Conservation (phyloP, 2,888 invertebrate genomes). For the Cryptus armator region DNA sequence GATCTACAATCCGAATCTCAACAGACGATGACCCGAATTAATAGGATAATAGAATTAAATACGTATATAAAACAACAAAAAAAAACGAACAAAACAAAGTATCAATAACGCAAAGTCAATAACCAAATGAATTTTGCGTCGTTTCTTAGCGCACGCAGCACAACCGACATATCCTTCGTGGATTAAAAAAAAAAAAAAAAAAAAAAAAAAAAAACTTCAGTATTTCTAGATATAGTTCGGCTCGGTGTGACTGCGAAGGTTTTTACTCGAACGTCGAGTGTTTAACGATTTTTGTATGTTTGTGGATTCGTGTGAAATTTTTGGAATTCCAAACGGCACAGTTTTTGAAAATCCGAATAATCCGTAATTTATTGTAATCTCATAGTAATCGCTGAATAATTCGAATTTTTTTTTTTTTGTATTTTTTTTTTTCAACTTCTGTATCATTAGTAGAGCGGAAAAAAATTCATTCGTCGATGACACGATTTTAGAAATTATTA, state of each 20-base stretch:
- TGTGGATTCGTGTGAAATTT: background rate
- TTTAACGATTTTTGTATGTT: background rate
- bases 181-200: background rate
- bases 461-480: background rate
- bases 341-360: background rate
- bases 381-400: too few species aligned
- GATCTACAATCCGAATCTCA: slow-evolving; percentile 73
- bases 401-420: too few species aligned
- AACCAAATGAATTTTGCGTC: slow-evolving; percentile 56
- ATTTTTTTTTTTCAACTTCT: background rate
- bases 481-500: slow-evolving; percentile 6
- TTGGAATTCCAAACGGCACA: background rate
- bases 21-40: slow-evolving; percentile 71
- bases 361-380: background rate
- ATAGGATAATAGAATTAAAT: background rate
- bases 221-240: slow-evolving; percentile 66
- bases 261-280: background rate
- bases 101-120: slow-evolving; percentile 50
- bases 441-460: background rate
- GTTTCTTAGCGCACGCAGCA: slow-evolving; percentile 21
- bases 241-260: slow-evolving; percentile 12
- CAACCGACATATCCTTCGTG: slow-evolving; percentile 54
- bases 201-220: slow-evolving; percentile 62
- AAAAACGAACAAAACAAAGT: background rate
- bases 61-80: background rate